These are phyloP conservation scores for Eupithecia subumbrata DNA, from an alignment of 2,888 invertebrate genomes.

Conservation along the genomic window DNA sequence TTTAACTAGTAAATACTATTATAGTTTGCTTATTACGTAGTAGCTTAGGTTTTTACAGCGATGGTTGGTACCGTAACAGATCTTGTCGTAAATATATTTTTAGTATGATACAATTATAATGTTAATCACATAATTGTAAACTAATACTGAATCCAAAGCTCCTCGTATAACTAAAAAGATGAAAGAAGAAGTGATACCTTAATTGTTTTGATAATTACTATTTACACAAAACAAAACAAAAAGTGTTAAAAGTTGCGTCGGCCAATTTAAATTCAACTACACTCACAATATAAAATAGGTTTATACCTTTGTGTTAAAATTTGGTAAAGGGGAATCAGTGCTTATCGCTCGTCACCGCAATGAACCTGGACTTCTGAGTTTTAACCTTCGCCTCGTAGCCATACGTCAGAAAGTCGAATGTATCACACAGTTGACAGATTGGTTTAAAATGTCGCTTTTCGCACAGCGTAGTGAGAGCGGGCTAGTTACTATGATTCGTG, in stretches of 20 bases:
- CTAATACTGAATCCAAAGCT: conserved; percentile 2
- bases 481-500: conserved; percentile 28
- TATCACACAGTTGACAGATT: neutral
- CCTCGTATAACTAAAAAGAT: conserved; percentile 43
- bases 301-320: neutral
- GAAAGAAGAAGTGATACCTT: conserved; percentile 51
- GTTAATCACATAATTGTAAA: neutral
- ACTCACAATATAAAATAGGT: neutral
- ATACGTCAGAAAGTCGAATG: conserved; percentile 3
- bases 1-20: neutral
- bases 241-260: conserved; percentile 19
- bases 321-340: neutral
- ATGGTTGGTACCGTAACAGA: neutral
- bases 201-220: conserved; percentile 55
- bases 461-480: neutral
- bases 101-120: no score
- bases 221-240: conserved; percentile 53
- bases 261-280: neutral
- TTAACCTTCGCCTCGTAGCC: neutral
- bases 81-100: neutral
- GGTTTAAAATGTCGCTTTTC: neutral
- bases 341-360: neutral
- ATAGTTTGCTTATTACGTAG: no score
- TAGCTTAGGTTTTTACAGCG: no score
- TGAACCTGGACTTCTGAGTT: neutral